A percentile compares a stretch with the other conserved stretches of the same genome.
These are phyloP conservation scores for Rhinoraja longicauda DNA, from an alignment of 2,797 vertebrate species.

Conservation along the genomic window DNA sequence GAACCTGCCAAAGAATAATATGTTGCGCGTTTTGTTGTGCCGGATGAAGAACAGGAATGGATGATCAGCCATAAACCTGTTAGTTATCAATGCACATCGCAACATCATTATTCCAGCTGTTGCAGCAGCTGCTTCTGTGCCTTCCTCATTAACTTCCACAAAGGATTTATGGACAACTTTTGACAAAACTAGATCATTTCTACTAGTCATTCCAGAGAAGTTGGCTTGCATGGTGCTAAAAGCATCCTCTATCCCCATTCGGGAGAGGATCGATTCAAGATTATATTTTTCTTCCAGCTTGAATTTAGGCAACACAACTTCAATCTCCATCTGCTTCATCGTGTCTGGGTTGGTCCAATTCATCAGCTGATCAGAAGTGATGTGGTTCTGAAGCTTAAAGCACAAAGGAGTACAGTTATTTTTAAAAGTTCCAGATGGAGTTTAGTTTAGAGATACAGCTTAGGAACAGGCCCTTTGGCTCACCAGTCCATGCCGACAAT, in stretches of 20 bases:
- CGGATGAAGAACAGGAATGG: constrained; percentile 88
- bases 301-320: constrained; percentile 75
- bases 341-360: constrained; percentile 71
- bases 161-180: constrained; percentile 82
- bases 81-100: constrained; percentile 44
- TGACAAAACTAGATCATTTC: constrained; percentile 71
- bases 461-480: no score
- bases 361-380: constrained; percentile 69
- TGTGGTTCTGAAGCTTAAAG: constrained; percentile 67
- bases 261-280: constrained; percentile 60
- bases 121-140: constrained; percentile 82
- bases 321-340: constrained; percentile 60
- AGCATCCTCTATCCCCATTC: constrained; percentile 70
- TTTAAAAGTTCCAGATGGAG: background rate
- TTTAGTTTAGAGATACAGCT: no score
- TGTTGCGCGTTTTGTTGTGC: constrained; percentile 67
- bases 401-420: background rate
- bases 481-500: no score
- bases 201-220: constrained; percentile 76
- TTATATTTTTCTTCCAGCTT: constrained; percentile 76
- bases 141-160: constrained; percentile 90
- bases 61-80: constrained; percentile 76
- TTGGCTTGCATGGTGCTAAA: constrained; percentile 66
- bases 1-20: constrained; percentile 78
- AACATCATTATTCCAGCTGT: constrained; percentile 57